phyloP scores from a whole-genome alignment of 2,888 invertebrate species.

The Physocephala rufipes region DNA sequence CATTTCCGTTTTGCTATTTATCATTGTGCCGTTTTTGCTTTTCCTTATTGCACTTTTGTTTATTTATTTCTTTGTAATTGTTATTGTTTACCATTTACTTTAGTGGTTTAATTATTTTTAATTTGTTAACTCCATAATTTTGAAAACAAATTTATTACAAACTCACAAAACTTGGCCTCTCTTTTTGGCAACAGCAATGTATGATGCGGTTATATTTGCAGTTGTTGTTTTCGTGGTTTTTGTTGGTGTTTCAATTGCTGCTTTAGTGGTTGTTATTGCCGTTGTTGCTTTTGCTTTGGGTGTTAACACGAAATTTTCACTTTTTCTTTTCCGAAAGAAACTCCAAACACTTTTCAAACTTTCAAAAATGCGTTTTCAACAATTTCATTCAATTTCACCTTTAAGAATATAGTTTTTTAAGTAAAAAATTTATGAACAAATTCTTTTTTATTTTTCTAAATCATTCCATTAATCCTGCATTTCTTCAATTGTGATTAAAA shows the following conservation, averaged over 20 bases:
- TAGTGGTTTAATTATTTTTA: conserved; percentile 30
- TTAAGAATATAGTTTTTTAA: conserved; percentile 6
- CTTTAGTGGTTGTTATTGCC: conserved; percentile 26
- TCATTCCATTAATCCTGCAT: too few relatives aligned
- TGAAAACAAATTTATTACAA: neutral
- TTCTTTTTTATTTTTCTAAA: neutral
- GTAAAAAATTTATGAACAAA: too few relatives aligned
- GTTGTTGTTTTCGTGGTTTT: neutral
- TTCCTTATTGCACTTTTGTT: neutral
- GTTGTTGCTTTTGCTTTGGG: conserved; percentile 21
- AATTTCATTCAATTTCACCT: too few relatives aligned
- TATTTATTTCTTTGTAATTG: neutral
- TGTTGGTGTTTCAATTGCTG: conserved; percentile 23
- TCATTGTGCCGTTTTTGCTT: neutral
- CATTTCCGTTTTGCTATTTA: neutral
- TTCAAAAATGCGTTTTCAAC: conserved; percentile 15
- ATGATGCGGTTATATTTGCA: conserved; percentile 27
- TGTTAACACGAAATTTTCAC: neutral
- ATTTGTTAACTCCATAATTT: conserved; percentile 9
- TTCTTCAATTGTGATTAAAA: too few relatives aligned
- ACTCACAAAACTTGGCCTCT: conserved; percentile 8
- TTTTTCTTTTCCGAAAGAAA: conserved; percentile 15
- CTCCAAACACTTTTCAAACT: conserved; percentile 19
- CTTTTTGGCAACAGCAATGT: neutral
- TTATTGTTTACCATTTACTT: conserved; percentile 1